Evolutionary conservation across 1,140 invertebrate species (phyloP).

Genomic region (Andricus grossulariae): DNA sequence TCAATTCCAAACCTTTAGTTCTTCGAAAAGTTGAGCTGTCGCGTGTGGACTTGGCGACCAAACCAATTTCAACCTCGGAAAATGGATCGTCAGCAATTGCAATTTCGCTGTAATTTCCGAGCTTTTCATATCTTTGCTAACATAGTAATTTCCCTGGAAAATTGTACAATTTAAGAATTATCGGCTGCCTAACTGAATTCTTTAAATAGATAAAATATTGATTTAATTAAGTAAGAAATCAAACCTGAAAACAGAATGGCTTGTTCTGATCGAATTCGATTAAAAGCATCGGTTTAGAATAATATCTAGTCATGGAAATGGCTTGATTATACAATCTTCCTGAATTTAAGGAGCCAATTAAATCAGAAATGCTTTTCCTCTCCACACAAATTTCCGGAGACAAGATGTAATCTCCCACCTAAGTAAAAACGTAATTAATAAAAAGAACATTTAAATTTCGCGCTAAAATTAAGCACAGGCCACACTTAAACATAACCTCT

Average conservation of each 20-base stretch:
- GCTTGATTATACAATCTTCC: constrained; percentile 97
- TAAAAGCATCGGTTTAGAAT: constrained; percentile 92
- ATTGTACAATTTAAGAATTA: constrained; percentile 37
- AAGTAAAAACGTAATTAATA: constrained; percentile 42
- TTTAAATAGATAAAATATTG: not conserved
- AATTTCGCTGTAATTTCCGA: constrained; percentile 89
- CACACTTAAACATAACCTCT: no score
- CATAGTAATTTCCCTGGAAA: constrained; percentile 84
- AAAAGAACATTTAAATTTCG: not conserved
- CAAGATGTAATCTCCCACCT: constrained; percentile 98
- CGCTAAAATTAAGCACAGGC: not conserved
- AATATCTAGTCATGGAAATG: constrained; percentile 91
- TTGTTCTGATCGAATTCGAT: constrained; percentile 98
- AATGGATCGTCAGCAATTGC: constrained; percentile 95
- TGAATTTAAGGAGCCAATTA: constrained; percentile 96
- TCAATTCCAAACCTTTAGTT: constrained; percentile 80
- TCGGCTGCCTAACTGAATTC: not conserved
- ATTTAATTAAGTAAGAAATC: constrained; percentile 32
- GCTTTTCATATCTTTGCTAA: constrained; percentile 85
- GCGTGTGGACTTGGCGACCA: constrained; percentile 98
- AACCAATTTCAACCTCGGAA: constrained; percentile 92
- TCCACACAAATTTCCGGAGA: constrained; percentile 98
- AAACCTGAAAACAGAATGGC: constrained; percentile 91
- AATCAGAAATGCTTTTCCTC: constrained; percentile 97
- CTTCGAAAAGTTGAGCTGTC: constrained; percentile 96